A percentile compares a stretch with the other conserved stretches of the same genome.
Evolutionary conservation across 1,140 invertebrate genomes (phyloP).

Genomic region (Megalopta genalis): DNA sequence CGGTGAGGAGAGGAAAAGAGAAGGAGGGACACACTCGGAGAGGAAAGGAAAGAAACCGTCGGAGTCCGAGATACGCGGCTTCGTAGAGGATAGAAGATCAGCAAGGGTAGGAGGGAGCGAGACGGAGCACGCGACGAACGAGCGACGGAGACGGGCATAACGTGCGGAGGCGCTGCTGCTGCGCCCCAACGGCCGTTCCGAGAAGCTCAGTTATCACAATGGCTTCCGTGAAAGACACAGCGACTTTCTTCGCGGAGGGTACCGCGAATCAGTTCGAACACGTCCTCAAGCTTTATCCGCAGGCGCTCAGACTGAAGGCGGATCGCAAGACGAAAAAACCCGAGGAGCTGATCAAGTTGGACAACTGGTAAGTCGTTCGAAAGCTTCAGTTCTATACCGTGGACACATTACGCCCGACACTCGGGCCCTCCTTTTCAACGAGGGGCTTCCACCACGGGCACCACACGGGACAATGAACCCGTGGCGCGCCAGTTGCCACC

Average conservation of each 20-base stretch:
- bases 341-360: conserved; percentile 94
- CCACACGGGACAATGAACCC: conserved; percentile 75
- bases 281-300: conserved; percentile 92
- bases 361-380: conserved; percentile 90
- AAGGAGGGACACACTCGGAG: neutral
- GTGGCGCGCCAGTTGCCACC: conserved; percentile 68
- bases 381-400: neutral
- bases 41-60: no score
- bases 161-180: conserved; percentile 53
- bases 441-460: conserved; percentile 66
- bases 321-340: conserved; percentile 93
- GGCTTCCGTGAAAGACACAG: conserved; percentile 92
- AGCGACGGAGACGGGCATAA: conserved; percentile 47
- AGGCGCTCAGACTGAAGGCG: conserved; percentile 92
- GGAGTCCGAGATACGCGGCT: neutral
- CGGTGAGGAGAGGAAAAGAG: neutral
- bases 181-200: conserved; percentile 71
- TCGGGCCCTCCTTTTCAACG: conserved; percentile 57
- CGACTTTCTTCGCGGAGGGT: conserved; percentile 94
- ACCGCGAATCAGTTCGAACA: conserved; percentile 92
- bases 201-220: conserved; percentile 84
- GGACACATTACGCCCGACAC: conserved; percentile 46
- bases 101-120: neutral
- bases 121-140: conserved; percentile 19
- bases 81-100: conserved; percentile 18